Evolutionary conservation across 2,113 vertebrate genomes (phyloP).

Genomic region (Neoarius graeffei): DNA sequence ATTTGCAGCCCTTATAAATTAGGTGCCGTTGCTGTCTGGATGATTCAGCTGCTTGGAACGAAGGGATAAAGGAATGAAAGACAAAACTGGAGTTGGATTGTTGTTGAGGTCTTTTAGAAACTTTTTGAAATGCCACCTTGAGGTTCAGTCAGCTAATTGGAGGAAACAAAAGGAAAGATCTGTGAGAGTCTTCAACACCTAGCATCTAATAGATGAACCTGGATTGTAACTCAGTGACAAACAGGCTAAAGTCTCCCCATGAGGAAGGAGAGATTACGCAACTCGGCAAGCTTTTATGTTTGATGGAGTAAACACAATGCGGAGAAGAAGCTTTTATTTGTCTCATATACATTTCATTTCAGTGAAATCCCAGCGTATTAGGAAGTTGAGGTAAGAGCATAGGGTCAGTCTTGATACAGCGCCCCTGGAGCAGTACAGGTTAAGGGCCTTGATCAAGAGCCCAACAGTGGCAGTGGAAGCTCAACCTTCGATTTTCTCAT

Average conservation of each 20-base stretch:
- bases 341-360: background rate
- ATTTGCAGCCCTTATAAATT: constrained; percentile 36
- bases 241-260: background rate
- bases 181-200: background rate
- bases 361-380: background rate
- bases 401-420: background rate
- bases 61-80: background rate
- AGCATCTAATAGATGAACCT: background rate
- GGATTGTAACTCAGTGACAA: background rate
- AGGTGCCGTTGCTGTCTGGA: constrained; percentile 10
- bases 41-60: constrained; percentile 21
- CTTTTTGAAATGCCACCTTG: constrained; percentile 20
- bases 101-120: background rate
- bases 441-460: background rate
- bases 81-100: background rate
- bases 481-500: background rate
- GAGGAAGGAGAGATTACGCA: background rate
- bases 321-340: background rate
- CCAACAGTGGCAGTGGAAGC: background rate
- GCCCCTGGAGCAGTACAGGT: background rate
- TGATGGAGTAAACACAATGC: background rate
- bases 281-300: background rate
- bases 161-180: background rate
- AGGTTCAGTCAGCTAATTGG: constrained; percentile 3
- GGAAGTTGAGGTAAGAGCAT: background rate